Evolutionary conservation across 2,797 vertebrate species (phyloP), one percentile per base, ranked within the genome.

Genomic region (Rhodeus uyekii): DNA sequence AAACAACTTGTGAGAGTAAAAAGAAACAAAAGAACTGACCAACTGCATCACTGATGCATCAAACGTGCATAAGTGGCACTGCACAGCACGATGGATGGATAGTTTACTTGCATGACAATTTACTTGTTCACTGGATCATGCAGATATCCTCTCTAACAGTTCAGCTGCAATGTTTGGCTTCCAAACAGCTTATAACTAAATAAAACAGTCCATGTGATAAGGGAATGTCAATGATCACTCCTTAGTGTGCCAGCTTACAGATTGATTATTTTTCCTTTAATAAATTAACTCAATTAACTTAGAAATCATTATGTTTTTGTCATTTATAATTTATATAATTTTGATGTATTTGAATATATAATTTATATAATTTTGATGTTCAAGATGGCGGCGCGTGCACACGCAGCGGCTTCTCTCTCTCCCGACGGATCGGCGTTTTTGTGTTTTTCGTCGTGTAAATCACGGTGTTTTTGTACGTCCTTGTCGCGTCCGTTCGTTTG

Each of bases 141-240:
- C 24, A 44, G 9, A 75, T 44, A 32, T 36, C 75, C 58, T 60
- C 50, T 74, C 24, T 19, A 60, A 42, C 0, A 4, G 39, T 63
- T 76, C 39, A 63, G 39, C 34, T 14, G n/a, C 34, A 39, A 48
- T 34, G 29, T 63, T 76, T 63, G 27, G 75, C 58, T 76, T 77
- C 39, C 39, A 64, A 48, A 64, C 39, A 76, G 12, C 75, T 76
- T 39, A 32, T 16, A 64, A 64, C 75, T 32, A 61, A 48, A 76
- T 76, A 76, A 76, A 63, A 76, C 58, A 76, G 39, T 39, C 58
- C 63, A 24, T 76, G 55, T 63, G 39, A 76, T 22, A n/a, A 60
- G 2, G 19, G 39, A 61, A 24, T 63, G 39, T 42, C 75, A 76
- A 24, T 32, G 24, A 76, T 34, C 27, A 64, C 39, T 27, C 58